phyloP scores from a whole-genome alignment of 2,797 vertebrate species.

The Setipinna tenuifilis region DNA sequence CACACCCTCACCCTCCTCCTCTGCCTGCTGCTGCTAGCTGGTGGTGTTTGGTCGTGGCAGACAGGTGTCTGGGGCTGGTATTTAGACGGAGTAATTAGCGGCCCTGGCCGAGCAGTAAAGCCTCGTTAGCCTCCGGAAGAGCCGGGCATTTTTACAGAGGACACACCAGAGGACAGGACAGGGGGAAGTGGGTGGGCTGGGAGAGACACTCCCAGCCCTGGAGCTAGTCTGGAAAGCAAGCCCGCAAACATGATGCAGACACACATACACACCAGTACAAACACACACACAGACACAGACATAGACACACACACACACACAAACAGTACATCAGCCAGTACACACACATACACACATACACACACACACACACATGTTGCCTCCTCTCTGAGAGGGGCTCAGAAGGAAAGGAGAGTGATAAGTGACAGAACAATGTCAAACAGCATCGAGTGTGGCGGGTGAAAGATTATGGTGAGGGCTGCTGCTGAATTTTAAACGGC shows the following conservation, averaged over 20 bases:
- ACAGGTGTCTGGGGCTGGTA: slow-evolving; percentile 86
- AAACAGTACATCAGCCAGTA: no score
- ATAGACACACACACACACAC: neutral
- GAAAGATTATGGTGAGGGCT: neutral
- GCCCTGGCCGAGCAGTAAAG: slow-evolving; percentile 54
- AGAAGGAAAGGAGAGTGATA: neutral
- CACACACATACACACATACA: neutral
- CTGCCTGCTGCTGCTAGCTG: neutral
- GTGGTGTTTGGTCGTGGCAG: slow-evolving; percentile 31
- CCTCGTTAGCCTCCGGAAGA: slow-evolving; percentile 52
- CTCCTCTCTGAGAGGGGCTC: slow-evolving; percentile 19
- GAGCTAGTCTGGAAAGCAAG: slow-evolving; percentile 51
- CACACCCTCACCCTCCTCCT: neutral
- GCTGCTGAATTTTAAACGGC: neutral
- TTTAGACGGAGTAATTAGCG: slow-evolving; percentile 77
- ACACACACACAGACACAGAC: neutral
- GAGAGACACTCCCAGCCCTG: slow-evolving; percentile 46
- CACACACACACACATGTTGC: neutral
- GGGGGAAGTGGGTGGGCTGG: slow-evolving; percentile 52
- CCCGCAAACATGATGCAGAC: slow-evolving; percentile 21
- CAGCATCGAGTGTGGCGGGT: neutral
- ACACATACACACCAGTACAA: neutral
- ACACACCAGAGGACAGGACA: slow-evolving; percentile 50
- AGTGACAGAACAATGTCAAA: slow-evolving; percentile 17
- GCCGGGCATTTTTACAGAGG: slow-evolving; percentile 51